Evolutionary conservation across 2,113 vertebrate genomes (phyloP), one percentile per base, ranked within the genome.

Genomic region (Cynocephalus volans): DNA sequence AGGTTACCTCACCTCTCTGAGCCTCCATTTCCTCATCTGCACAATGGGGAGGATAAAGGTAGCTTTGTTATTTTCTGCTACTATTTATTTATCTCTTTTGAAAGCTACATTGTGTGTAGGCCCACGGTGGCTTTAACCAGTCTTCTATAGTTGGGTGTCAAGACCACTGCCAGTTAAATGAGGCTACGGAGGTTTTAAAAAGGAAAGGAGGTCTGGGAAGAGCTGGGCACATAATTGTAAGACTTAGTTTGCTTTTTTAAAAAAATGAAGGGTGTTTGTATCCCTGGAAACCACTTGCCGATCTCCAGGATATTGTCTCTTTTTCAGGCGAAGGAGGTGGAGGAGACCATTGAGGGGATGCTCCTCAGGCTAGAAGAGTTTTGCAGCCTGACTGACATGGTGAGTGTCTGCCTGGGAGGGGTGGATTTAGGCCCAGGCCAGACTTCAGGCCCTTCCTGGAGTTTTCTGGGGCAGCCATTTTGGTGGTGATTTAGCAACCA

Each of bases 321-420:
- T 60, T 72, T 95, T 12, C 97, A 98, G 98, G 98, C 97, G 52
- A 65, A 91, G 60, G 97, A 95, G 62, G 77, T 97, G 90, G 98
- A 98, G 28, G 93, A 94, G 48, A 56, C 97, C 77, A 33, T 93
- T 0, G 98, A 98, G 45, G 98, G 97, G 15, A 88, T 97, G 97
- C 70, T 97, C 41, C 76, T 97, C 64, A 67, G 97, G 85, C 97
- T 97, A 96, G 98, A 98, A 21, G 98, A 97, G 92, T 96, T 97
- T 62, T 90, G 98, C 96, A 95, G 97, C 31, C 94, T 98, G 45
- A 87, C 96, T 5, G 98, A 97, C 72, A 82, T 95, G 97, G 97
- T 98, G 84, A 96, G 98, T 73, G 64, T 15, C 83, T 45, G 62
- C 88, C 79, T 21, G 56, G 76, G 67, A 82, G 79, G 73, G 0